Conservation (phyloP, 1,140 invertebrate genomes). For the Paramacrobiotus metropolitanus region DNA sequence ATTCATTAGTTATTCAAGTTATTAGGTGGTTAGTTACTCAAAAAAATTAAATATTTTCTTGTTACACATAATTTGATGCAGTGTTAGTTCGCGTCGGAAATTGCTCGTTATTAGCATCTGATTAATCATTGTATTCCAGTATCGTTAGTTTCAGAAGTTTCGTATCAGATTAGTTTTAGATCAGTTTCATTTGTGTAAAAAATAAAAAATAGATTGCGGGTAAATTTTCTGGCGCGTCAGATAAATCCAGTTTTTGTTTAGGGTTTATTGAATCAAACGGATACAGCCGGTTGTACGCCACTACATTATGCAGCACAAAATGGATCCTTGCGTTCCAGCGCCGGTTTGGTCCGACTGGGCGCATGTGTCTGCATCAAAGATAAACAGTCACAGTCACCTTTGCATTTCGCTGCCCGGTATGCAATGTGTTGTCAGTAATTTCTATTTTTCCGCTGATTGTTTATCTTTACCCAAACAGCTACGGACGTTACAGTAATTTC, state of each 20-base stretch:
- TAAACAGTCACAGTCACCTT: constrained; percentile 60
- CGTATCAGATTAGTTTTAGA: no score
- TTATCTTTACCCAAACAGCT: constrained; percentile 40
- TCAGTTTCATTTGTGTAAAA: no score
- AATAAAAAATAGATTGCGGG: no score
- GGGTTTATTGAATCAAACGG: constrained; percentile 50
- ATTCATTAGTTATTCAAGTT: no score
- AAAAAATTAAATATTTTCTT: no score
- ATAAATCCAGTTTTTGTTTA: background rate
- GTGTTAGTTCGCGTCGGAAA: no score
- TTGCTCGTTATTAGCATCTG: no score
- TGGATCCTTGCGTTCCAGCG: constrained; percentile 51
- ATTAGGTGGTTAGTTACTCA: no score
- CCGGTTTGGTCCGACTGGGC: constrained; percentile 50
- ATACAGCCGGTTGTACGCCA: constrained; percentile 55
- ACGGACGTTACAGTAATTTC: constrained; percentile 58
- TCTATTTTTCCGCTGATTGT: background rate
- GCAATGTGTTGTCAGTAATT: no score
- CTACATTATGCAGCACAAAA: constrained; percentile 60
- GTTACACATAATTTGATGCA: no score
- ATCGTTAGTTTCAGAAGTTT: no score
- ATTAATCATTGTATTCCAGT: no score
- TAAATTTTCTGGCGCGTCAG: background rate
- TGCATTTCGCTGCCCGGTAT: constrained; percentile 70
- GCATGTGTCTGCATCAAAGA: constrained; percentile 61